Evolutionary conservation across 2,888 invertebrate species (phyloP).

Genomic region (Acleris laterana): DNA sequence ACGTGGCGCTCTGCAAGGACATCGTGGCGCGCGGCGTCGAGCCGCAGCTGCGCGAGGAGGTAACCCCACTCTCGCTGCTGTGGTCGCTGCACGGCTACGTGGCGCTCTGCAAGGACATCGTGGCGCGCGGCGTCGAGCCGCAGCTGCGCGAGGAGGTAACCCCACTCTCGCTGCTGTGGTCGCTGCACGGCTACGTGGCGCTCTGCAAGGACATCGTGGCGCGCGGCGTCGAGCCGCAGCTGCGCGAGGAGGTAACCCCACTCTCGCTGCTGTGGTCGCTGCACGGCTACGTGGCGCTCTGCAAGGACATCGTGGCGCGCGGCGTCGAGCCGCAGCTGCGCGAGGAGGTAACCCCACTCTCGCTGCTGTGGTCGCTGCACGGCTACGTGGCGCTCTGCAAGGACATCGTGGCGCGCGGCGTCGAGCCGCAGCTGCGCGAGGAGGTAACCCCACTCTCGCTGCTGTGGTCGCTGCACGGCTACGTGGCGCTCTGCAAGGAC

Average conservation of each 20-base stretch:
- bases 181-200: too few relatives aligned
- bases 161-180: too few relatives aligned
- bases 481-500: conserved; percentile 88
- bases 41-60: conserved; percentile 89
- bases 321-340: conserved; percentile 81
- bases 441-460: conserved; percentile 83
- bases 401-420: conserved; percentile 62
- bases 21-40: conserved; percentile 47
- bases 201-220: conserved; percentile 82
- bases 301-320: conserved; percentile 72
- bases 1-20: conserved; percentile 88
- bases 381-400: conserved; percentile 89
- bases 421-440: conserved; percentile 86
- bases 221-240: conserved; percentile 67
- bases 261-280: too few relatives aligned
- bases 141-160: conserved; percentile 89
- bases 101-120: conserved; percentile 84
- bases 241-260: conserved; percentile 88
- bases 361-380: too few relatives aligned
- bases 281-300: conserved; percentile 91
- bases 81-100: too few relatives aligned
- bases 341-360: conserved; percentile 86
- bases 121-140: conserved; percentile 55
- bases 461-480: too few relatives aligned
- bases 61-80: conserved; percentile 55